These are phyloP conservation scores for Rhodeus uyekii DNA, from an alignment of 2,797 vertebrate genomes.

Conservation along the genomic window DNA sequence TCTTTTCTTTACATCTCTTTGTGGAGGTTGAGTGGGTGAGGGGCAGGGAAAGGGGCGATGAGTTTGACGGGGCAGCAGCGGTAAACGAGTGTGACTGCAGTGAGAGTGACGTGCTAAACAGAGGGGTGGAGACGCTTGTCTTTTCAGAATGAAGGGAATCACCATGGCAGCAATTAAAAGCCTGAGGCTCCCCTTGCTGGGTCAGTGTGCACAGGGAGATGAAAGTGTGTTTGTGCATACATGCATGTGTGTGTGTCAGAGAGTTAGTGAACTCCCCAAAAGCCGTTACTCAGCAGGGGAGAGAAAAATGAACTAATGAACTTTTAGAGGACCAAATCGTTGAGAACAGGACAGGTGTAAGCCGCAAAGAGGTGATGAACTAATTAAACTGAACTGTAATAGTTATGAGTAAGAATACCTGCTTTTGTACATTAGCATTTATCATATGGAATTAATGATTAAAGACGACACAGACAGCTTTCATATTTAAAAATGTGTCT, in stretches of 20 bases:
- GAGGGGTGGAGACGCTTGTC: slow-evolving; percentile 52
- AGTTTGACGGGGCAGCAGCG: slow-evolving; percentile 53
- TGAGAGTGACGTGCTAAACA: slow-evolving; percentile 51
- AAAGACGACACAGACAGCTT: not conserved
- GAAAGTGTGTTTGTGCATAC: slow-evolving; percentile 63
- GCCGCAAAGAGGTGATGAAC: not conserved
- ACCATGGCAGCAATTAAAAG: slow-evolving; percentile 73
- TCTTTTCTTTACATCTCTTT: not conserved
- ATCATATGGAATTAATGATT: not conserved
- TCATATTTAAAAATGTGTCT: not conserved
- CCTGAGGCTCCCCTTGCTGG: slow-evolving; percentile 70
- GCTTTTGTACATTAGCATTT: not conserved
- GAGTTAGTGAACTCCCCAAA: slow-evolving; percentile 26
- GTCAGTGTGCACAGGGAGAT: slow-evolving; percentile 76
- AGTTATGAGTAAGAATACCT: not conserved
- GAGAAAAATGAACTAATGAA: slow-evolving; percentile 44
- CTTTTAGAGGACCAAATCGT: slow-evolving; percentile 27
- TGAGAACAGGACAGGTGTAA: slow-evolving; percentile 25
- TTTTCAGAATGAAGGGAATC: slow-evolving; percentile 66
- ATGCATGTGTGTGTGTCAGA: slow-evolving; percentile 42
- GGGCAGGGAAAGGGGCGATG: slow-evolving; percentile 51
- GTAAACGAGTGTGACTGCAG: slow-evolving; percentile 57
- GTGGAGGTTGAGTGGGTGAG: slow-evolving; percentile 6
- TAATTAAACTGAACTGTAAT: not conserved
- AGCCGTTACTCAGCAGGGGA: slow-evolving; percentile 41